phyloP scores from a whole-genome alignment of 2,113 vertebrate genomes.

The Rhineura floridana region DNA sequence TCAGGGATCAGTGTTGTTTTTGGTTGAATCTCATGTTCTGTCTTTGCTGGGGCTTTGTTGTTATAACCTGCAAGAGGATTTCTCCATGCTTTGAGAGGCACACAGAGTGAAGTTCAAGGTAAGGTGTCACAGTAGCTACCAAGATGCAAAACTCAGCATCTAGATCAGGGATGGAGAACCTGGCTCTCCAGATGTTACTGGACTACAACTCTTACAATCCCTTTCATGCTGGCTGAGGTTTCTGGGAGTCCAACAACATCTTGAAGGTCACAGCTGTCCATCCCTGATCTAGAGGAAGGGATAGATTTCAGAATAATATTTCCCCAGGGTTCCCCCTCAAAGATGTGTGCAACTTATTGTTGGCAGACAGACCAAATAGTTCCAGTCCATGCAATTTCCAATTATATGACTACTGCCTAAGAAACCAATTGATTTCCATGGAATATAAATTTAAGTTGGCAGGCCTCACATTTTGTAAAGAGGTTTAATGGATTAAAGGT shows the following conservation, averaged over 20 bases:
- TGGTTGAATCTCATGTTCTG: neutral
- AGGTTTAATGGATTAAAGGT: conserved; percentile 25
- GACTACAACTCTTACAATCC: too few species aligned
- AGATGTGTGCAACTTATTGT: neutral
- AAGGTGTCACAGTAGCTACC: neutral
- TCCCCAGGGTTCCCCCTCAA: neutral
- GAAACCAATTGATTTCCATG: conserved; percentile 24
- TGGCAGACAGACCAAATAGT: neutral
- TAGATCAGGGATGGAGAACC: neutral
- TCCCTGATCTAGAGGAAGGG: too few species aligned
- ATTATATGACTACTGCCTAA: conserved; percentile 8
- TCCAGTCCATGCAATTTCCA: conserved; percentile 8
- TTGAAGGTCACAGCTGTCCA: too few species aligned
- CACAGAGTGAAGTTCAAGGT: neutral
- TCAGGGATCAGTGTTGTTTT: neutral
- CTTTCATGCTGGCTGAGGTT: too few species aligned
- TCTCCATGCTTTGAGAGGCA: neutral
- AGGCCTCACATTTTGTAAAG: conserved; percentile 7
- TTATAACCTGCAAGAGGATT: neutral
- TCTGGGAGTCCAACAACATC: too few species aligned
- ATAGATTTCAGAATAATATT: neutral
- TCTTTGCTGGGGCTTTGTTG: neutral
- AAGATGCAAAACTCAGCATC: neutral
- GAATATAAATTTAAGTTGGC: conserved; percentile 24
- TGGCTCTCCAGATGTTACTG: too few species aligned